A percentile compares a stretch with the other conserved stretches of the same genome.
Evolutionary conservation across 1,140 invertebrate species (phyloP).

Genomic region (Saccostrea echinata): DNA sequence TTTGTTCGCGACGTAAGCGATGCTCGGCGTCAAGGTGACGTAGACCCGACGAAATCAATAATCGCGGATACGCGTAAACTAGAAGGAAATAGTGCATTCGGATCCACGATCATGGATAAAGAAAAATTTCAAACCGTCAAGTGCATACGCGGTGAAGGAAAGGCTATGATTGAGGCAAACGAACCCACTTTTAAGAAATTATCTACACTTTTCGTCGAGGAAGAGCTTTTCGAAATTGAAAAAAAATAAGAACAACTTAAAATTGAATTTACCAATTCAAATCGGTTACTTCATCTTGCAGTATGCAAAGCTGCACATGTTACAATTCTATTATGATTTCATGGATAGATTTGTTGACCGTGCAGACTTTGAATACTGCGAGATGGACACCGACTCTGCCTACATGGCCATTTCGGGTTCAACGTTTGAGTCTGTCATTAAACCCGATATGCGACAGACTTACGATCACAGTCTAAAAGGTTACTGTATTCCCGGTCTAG

Average conservation of each 20-base stretch:
- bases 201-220: too few relatives aligned
- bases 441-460: constrained; percentile 38
- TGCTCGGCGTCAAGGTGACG: constrained; percentile 56
- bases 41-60: constrained; percentile 23
- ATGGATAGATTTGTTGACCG: constrained; percentile 58
- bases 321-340: constrained; percentile 65
- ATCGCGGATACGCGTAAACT: constrained; percentile 6
- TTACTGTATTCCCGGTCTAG: background rate
- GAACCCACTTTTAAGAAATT: too few relatives aligned
- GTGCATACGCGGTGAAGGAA: constrained; percentile 14
- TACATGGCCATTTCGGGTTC: constrained; percentile 52
- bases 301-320: constrained; percentile 64
- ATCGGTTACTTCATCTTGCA: constrained; percentile 64
- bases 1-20: constrained; percentile 58
- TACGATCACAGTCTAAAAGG: background rate
- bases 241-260: constrained; percentile 27
- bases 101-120: constrained; percentile 39
- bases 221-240: background rate
- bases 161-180: constrained; percentile 12
- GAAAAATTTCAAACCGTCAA: background rate
- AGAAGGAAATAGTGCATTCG: constrained; percentile 53
- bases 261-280: constrained; percentile 45
- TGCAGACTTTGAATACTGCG: constrained; percentile 58
- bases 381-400: constrained; percentile 65
- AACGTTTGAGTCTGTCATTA: constrained; percentile 38